Evolutionary conservation across 2,888 invertebrate genomes (phyloP), one percentile per base, ranked within the genome.

Genomic region (Tetanocera ferruginea): DNA sequence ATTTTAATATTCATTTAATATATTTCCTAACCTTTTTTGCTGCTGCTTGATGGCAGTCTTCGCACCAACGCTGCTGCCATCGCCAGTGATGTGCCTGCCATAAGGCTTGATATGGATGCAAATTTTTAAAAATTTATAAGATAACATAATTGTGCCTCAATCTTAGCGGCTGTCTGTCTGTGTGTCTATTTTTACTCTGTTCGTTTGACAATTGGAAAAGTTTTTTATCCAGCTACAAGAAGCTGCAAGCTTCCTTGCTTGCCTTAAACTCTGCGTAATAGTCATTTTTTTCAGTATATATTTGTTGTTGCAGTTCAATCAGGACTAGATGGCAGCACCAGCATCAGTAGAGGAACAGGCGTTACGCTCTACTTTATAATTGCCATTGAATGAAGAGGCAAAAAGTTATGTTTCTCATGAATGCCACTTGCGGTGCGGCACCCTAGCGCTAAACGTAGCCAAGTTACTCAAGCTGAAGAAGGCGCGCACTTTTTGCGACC

Each of bases 121-220:
- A 69, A 69, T 69, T 49, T 37, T 69, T 69, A 49, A 49, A 67
- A 37, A 69, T 69, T 69, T 49, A 69, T 69, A 69, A 69, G 69
- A 69, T 69, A 69, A 69, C 43, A 49, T 69, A 69, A 69, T 69
- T 69, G 49, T n/a, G 49, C 69, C 69, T 49, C 69, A 62, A 31
- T 62, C 31, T 62, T 62, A 28, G 1, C 62, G 5, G 1, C 25
- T 31, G 62, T 31, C 14, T 31, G 11, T 62, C 62, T 62, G 62
- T 57, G 3, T 57, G 19, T 19, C 28, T 57, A 11, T 60, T 11
- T 25, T 60, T 49, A 49, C 69, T 69, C 49, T 49, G 43, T 28
- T 19, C 28, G 25, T 6, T 43, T 69, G 49, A 69, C 69, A 69
- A 69, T 69, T 69, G 49, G 69, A 69, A 69, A 69, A 69, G 49